These are phyloP conservation scores for Oxyruncus cristatus DNA, from an alignment of 2,113 vertebrate genomes.

Conservation along the genomic window DNA sequence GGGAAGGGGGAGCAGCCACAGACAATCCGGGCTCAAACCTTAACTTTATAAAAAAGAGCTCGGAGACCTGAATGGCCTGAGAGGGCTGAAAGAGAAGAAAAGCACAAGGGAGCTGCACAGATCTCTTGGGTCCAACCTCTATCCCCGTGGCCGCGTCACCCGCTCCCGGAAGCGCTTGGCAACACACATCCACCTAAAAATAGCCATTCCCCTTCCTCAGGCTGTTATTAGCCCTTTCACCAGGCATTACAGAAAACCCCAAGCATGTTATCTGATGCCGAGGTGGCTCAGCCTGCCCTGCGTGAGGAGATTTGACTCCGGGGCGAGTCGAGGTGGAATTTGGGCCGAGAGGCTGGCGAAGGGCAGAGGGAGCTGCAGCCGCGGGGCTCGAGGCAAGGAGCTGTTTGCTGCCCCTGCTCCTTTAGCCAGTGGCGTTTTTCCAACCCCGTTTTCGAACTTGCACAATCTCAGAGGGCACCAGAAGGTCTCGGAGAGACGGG, in stretches of 20 bases:
- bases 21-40: neutral
- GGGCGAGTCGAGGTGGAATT: neutral
- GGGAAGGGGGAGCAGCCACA: neutral
- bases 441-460: neutral
- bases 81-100: neutral
- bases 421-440: neutral
- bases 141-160: neutral
- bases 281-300: neutral
- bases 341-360: neutral
- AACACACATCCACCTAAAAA: neutral
- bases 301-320: neutral
- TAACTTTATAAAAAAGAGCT: neutral
- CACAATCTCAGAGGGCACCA: neutral
- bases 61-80: neutral
- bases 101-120: accelerated
- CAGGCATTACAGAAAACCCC: neutral
- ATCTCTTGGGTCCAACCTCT: neutral
- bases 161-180: accelerated
- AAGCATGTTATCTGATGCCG: neutral
- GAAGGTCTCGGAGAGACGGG: neutral
- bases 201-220: neutral
- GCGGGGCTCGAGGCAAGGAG: neutral
- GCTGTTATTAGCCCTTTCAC: neutral
- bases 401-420: neutral
- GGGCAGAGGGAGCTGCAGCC: neutral